Evolutionary conservation across 2,113 vertebrate genomes (phyloP).

Genomic region (Tapirus terrestris): DNA sequence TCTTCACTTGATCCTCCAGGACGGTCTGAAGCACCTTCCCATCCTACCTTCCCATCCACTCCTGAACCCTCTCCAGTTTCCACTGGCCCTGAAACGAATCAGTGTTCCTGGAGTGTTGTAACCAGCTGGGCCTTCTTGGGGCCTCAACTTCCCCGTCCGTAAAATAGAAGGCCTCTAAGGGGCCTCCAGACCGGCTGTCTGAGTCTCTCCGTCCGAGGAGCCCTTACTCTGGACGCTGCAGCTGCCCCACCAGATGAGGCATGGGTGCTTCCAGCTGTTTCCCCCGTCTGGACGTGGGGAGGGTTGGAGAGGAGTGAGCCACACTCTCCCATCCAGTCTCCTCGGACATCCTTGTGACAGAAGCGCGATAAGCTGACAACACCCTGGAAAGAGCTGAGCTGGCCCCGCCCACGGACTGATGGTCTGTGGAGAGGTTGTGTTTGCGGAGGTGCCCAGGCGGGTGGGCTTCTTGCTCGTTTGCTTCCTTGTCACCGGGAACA

Average conservation of each 20-base stretch:
- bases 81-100: background rate
- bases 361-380: background rate
- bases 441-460: background rate
- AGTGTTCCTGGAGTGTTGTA: background rate
- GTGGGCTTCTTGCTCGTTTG: background rate
- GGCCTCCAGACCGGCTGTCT: background rate
- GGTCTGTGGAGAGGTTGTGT: background rate
- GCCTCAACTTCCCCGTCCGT: background rate
- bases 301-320: background rate
- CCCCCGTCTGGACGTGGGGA: no score
- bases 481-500: background rate
- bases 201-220: background rate
- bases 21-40: background rate
- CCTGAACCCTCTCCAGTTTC: no score
- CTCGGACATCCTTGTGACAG: background rate
- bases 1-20: background rate
- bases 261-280: background rate
- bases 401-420: rapidly evolving
- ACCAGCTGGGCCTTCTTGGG: background rate
- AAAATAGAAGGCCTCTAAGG: background rate
- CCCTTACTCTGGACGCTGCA: background rate
- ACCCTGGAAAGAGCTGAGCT: background rate
- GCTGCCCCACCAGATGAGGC: background rate
- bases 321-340: background rate
- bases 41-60: background rate